These are phyloP conservation scores for Aptenodytes forsteri DNA, from an alignment of 2,113 vertebrate species.

Conservation along the genomic window DNA sequence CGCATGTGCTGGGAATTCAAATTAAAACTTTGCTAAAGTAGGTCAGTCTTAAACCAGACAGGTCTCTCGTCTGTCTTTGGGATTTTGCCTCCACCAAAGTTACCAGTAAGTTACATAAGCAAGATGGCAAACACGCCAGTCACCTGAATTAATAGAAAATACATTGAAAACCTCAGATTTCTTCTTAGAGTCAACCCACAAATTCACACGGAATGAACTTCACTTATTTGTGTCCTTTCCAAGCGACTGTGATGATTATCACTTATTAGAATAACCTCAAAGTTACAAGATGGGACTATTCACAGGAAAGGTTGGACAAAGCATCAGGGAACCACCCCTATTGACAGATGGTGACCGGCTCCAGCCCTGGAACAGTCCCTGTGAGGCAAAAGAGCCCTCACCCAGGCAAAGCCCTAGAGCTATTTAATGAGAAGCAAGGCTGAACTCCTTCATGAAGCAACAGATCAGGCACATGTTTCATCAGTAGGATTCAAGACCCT, in stretches of 20 bases:
- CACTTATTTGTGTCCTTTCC: not conserved
- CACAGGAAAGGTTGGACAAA: not conserved
- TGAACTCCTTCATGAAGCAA: not conserved
- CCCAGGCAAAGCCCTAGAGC: not conserved
- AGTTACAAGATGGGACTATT: not conserved
- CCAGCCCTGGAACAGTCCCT: not conserved
- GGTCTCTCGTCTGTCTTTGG: not conserved
- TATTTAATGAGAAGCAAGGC: not conserved
- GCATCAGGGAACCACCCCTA: not conserved
- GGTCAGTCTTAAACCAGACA: not conserved
- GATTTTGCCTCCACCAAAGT: not conserved
- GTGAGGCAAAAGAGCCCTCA: not conserved
- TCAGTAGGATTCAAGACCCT: not conserved
- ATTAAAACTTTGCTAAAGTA: not conserved
- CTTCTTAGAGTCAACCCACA: not conserved
- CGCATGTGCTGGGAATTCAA: not conserved
- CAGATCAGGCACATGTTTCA: not conserved
- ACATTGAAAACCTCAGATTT: not conserved
- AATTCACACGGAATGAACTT: not conserved
- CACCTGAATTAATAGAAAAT: not conserved
- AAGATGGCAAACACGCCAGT: not conserved
- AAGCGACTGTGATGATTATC: not conserved
- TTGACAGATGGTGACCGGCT: accelerated
- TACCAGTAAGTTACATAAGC: not conserved
- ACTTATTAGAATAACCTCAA: not conserved